Evolutionary conservation across 1,140 invertebrate species (phyloP), one percentile per base, ranked within the genome.

Genomic region (Bemisia tabaci): DNA sequence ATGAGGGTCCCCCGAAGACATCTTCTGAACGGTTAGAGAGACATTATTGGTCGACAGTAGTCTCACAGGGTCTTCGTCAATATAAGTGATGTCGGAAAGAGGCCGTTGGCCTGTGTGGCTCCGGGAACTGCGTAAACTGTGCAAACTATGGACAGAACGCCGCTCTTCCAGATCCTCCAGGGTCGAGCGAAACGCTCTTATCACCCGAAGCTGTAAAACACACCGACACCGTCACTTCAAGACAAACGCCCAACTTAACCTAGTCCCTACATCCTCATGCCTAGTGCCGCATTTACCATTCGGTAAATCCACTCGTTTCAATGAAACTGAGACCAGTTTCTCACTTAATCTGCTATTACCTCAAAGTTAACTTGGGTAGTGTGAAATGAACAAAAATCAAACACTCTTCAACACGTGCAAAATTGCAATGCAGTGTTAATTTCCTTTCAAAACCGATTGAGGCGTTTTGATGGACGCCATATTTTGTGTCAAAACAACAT

Each of bases 111-210:
- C 33, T 48, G 33, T 48, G 33, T 48, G 33, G 80, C 86, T 91
- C 83, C 91, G 87, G 76, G 93, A 87, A 84, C 89, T 94, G 83
- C 93, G 92, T 81, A 95, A 90, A 81, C 91, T 94, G 84, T 94
- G 91, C 83, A 93, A 90, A 87, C 92, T 95, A 89, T 96, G 94
- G 79, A 96, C 87, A 81, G 94, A 95, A 80, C 94, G 90, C 77
- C 94, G 90, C 83, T 99, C 97, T 84, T 98, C 96, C 83, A 98
- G 85, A 83, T 99, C 97, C 87, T 99, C 97, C 85, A 98, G 84
- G 77, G 92, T 97, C 76, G 94, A 97, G 85, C 95, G 97, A 92
- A 99, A 99, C 79, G 96, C 97, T 85, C 95, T 92, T 83, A 99
- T 96, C 83, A 99, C 97, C 83, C 97, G 92, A 84, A 99, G 90